Base-by-base conservation (phyloP, 2,797 vertebrate genomes). In the Sandelia bainsii region DNA sequence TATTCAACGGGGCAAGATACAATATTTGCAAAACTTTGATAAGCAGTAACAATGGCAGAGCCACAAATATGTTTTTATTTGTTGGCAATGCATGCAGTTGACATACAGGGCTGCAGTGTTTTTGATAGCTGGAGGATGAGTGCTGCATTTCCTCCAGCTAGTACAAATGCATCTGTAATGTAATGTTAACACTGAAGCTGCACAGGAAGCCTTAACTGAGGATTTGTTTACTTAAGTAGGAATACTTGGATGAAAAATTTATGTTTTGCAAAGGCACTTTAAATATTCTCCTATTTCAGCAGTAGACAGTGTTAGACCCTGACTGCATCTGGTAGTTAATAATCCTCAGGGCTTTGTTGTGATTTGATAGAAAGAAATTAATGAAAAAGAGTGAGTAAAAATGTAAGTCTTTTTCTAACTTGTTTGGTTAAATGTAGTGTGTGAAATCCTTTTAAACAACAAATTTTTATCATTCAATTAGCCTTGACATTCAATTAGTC, bases 21-120 rank as follows among this genome's bases (percentile, higher is more conserved):
- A 65, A 70, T 70, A 70, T 80, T 79, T 78, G 60, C 69, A 78
- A 53, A 78, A 81, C 57, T 69, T 56, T 79, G 78, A 84, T 67
- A 66, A 49, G 27, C 62, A 83, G 66, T 54, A 81, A 66, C 68
- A 67, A 66, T 74, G 74, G 59, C 80, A 79, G 51, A 74, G 32
- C 7, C 52, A 29, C 53, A 83, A 83, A 81, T 10, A 72, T 72
- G 79, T 42, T 70, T 57, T 27, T 37, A 60, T 77, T 45, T 67
- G 57, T 56, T 70, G 50, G 66, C 63, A 60, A 62, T 17, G n/a
- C 62, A 16, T 2, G 39, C 5, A 50, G 63, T 77, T 65, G 72
- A 78, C 78, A 72, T 4, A 19, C 9, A 53, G 17, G 17, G 37
- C 34, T 8, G 64, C 42, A 2, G 32, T 10, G 51, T 59, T 53